These are phyloP conservation scores for Orthonychiurus folsomi DNA, from an alignment of 2,888 invertebrate genomes.

Conservation along the genomic window DNA sequence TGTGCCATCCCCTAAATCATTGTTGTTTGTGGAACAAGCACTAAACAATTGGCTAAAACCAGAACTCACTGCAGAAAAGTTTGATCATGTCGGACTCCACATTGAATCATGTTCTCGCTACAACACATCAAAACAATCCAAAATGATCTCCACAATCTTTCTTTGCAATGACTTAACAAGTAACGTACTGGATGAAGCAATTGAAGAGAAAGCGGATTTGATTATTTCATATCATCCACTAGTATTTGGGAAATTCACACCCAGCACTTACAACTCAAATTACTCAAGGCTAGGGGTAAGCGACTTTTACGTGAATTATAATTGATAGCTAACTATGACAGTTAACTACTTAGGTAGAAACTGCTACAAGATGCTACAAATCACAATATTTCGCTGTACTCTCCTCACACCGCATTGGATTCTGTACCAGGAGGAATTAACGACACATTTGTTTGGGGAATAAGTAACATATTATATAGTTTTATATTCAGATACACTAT, in stretches of 20 bases:
- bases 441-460: slow-evolving; percentile 48
- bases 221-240: slow-evolving; percentile 95
- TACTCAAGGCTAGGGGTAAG: neutral
- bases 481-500: no score
- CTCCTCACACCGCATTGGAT: slow-evolving; percentile 90
- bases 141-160: slow-evolving; percentile 56
- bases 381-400: slow-evolving; percentile 77
- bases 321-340: no score
- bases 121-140: slow-evolving; percentile 48
- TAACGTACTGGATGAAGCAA: slow-evolving; percentile 72
- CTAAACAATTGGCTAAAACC: slow-evolving; percentile 33
- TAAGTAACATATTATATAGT: neutral
- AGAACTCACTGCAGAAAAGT: slow-evolving; percentile 57
- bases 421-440: slow-evolving; percentile 73
- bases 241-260: slow-evolving; percentile 74
- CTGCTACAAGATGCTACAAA: slow-evolving; percentile 70
- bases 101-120: slow-evolving; percentile 47
- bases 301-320: no score
- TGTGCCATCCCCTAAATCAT: slow-evolving; percentile 2
- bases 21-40: slow-evolving; percentile 24
- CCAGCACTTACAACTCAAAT: slow-evolving; percentile 51
- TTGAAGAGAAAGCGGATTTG: slow-evolving; percentile 58
- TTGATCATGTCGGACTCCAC: slow-evolving; percentile 92
- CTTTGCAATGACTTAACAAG: slow-evolving; percentile 89
- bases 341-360: slow-evolving; percentile 54